Conservation (phyloP, 2,888 invertebrate species). For the Papilio protenor region DNA sequence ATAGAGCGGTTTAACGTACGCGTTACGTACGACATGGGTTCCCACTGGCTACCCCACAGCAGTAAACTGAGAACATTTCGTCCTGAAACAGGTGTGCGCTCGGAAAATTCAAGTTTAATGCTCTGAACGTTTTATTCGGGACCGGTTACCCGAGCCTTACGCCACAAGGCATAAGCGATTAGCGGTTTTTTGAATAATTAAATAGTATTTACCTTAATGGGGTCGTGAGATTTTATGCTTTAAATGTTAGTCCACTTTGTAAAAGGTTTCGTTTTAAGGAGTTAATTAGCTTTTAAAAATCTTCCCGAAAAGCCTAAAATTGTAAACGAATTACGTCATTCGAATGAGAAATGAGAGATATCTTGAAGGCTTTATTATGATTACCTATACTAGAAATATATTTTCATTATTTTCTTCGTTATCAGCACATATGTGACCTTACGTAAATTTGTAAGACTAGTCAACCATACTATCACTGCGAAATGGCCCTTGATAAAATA, state of each 20-base stretch:
- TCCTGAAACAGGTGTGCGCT: slow-evolving; percentile 68
- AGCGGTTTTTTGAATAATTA: slow-evolving; percentile 22
- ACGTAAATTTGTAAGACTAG: too few relatives aligned
- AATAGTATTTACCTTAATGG: slow-evolving; percentile 14
- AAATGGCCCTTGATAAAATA: too few relatives aligned
- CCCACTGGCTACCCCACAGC: not conserved
- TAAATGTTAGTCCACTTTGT: not conserved
- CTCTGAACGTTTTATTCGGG: slow-evolving; percentile 73
- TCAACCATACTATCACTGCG: too few relatives aligned
- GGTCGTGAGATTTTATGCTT: not conserved
- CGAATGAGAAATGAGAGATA: not conserved
- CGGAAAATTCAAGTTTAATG: slow-evolving; percentile 77
- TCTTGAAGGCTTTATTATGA: too few relatives aligned
- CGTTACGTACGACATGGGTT: not conserved
- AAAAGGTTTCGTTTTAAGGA: not conserved
- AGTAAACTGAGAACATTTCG: slow-evolving; percentile 49
- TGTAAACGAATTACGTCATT: not conserved
- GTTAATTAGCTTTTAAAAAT: too few relatives aligned
- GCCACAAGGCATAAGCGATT: slow-evolving; percentile 48
- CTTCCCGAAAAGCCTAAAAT: too few relatives aligned
- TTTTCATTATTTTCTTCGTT: too few relatives aligned
- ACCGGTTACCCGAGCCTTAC: slow-evolving; percentile 57
- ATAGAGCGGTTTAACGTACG: not conserved
- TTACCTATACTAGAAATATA: too few relatives aligned
- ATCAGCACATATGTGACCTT: too few relatives aligned